These are phyloP conservation scores for Perccottus glenii DNA, from an alignment of 2,113 vertebrate genomes.

Conservation along the genomic window DNA sequence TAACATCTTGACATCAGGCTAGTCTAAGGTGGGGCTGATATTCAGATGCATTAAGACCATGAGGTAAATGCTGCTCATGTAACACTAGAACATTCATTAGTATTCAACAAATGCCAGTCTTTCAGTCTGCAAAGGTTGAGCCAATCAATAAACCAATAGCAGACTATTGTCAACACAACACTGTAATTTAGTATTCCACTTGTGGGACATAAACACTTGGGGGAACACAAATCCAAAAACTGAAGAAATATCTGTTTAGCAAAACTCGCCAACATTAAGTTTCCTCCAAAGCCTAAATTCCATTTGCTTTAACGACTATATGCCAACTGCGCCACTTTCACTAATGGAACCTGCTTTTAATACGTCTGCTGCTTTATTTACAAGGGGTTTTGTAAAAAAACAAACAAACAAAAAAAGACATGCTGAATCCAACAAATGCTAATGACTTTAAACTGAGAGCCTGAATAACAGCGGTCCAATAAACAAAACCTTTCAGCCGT, in stretches of 20 bases:
- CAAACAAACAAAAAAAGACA: constrained; percentile 18
- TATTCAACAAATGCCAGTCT: constrained; percentile 43
- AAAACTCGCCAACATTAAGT: background rate
- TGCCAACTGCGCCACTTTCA: constrained; percentile 45
- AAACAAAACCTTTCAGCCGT: constrained; percentile 20
- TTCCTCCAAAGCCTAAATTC: constrained; percentile 13
- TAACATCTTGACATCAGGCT: constrained; percentile 3
- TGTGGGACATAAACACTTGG: constrained; percentile 7
- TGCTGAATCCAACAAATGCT: constrained; percentile 48
- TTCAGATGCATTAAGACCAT: constrained; percentile 16
- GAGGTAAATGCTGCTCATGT: constrained; percentile 39
- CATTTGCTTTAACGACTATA: constrained; percentile 32
- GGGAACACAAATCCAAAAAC: constrained; percentile 13
- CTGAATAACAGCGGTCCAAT: constrained; percentile 31
- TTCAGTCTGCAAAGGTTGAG: constrained; percentile 65
- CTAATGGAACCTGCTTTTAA: constrained; percentile 44
- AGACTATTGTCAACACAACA: constrained; percentile 49
- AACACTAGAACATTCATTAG: constrained; percentile 51
- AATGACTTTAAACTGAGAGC: constrained; percentile 11
- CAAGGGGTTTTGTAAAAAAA: constrained; percentile 1
- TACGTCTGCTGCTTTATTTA: constrained; percentile 32
- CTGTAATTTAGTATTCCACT: constrained; percentile 38
- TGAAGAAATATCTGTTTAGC: background rate
- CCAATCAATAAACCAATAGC: constrained; percentile 57
- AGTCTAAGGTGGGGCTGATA: constrained; percentile 5